Evolutionary conservation across 2,888 invertebrate genomes (phyloP).

Genomic region (Azorinus chamasolen): DNA sequence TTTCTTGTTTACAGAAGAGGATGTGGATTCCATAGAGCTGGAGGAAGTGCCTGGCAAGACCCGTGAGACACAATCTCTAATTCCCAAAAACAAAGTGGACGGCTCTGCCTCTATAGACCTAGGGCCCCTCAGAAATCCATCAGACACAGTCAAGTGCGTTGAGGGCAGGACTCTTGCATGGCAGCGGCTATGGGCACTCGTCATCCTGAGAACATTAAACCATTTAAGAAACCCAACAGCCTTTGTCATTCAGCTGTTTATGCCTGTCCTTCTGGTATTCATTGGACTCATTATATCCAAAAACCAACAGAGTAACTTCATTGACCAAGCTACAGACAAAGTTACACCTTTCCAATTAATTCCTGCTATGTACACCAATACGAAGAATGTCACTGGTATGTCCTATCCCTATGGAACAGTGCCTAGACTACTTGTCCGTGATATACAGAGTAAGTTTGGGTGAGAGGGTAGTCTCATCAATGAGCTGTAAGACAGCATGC

Average conservation of each 20-base stretch:
- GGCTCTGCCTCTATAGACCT: too few species aligned
- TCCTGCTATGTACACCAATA: constrained; percentile 33
- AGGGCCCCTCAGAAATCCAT: constrained; percentile 22
- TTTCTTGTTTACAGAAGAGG: constrained; percentile 21
- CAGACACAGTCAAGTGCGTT: constrained; percentile 40
- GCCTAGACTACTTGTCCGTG: constrained; percentile 61
- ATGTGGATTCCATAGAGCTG: constrained; percentile 20
- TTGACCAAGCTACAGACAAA: constrained; percentile 6
- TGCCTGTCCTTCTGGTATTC: constrained; percentile 75
- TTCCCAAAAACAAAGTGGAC: too few species aligned
- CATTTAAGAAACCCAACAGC: constrained; percentile 62
- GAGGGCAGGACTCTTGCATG: constrained; percentile 18
- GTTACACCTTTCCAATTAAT: constrained; percentile 49
- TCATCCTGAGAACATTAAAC: constrained; percentile 65
- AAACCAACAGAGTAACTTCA: constrained; percentile 8
- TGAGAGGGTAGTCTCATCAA: too few species aligned
- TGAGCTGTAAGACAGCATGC: too few species aligned
- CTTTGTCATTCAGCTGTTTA: constrained; percentile 70
- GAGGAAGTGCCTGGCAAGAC: background rate
- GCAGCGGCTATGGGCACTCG: constrained; percentile 72
- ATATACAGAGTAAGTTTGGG: constrained; percentile 73
- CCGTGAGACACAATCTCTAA: background rate
- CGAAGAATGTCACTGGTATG: constrained; percentile 8
- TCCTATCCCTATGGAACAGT: constrained; percentile 38
- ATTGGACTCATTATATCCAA: constrained; percentile 73